These are phyloP conservation scores for Archaeoteleia sp. DNA, from an alignment of 2,888 invertebrate species.

Conservation along the genomic window DNA sequence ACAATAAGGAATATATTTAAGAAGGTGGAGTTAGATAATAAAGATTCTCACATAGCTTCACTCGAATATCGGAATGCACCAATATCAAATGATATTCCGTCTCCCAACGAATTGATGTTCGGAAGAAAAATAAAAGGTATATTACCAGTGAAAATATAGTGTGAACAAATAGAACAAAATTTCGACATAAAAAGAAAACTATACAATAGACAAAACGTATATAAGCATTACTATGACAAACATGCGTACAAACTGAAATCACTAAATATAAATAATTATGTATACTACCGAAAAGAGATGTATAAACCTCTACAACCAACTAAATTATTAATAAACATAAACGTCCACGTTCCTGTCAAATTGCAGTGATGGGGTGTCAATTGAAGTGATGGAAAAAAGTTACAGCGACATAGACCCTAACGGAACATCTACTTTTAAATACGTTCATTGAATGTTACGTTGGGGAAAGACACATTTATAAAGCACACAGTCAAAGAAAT, in stretches of 20 bases:
- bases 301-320: too few relatives aligned
- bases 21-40: slow-evolving; percentile 39
- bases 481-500: too few relatives aligned
- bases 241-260: slow-evolving; percentile 4
- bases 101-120: slow-evolving; percentile 54
- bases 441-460: too few relatives aligned
- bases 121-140: slow-evolving; percentile 44
- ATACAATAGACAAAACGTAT: slow-evolving; percentile 4
- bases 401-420: too few relatives aligned
- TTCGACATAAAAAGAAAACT: slow-evolving; percentile 6
- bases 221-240: slow-evolving; percentile 31
- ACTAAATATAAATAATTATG: slow-evolving; percentile 13
- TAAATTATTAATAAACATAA: too few relatives aligned
- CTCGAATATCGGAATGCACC: slow-evolving; percentile 57
- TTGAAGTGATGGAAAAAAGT: too few relatives aligned
- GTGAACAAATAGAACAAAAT: neutral
- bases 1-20: slow-evolving; percentile 56
- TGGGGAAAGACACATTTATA: too few relatives aligned
- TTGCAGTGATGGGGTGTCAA: too few relatives aligned
- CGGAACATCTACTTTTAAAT: too few relatives aligned
- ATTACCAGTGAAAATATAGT: slow-evolving; percentile 27
- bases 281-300: too few relatives aligned
- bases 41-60: slow-evolving; percentile 44
- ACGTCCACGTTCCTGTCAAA: too few relatives aligned
- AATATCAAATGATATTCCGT: slow-evolving; percentile 36